Evolutionary conservation across 2,113 vertebrate species (phyloP).

Genomic region (Pogonocichla stellata): DNA sequence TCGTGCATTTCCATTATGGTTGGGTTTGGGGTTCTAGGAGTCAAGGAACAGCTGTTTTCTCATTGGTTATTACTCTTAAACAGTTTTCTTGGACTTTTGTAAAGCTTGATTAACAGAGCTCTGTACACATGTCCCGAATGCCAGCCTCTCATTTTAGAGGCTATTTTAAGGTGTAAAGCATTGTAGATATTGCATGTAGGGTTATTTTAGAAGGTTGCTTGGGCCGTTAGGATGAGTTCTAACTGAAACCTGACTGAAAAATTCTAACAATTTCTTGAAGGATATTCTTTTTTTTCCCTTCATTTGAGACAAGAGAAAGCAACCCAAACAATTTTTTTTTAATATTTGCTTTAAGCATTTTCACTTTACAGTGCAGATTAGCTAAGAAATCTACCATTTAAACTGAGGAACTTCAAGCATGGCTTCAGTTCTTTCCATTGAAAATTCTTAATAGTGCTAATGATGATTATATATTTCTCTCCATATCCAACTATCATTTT

Average conservation of each 20-base stretch:
- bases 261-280: neutral
- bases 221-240: neutral
- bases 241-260: neutral
- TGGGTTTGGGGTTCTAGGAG: neutral
- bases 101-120: neutral
- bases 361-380: neutral
- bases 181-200: neutral
- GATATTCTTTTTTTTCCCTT: neutral
- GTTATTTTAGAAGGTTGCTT: neutral
- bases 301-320: neutral
- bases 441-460: neutral
- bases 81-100: fast-evolving
- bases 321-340: neutral
- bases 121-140: neutral
- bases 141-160: neutral
- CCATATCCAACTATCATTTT: neutral
- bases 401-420: neutral
- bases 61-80: neutral
- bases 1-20: neutral
- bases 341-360: neutral
- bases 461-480: neutral
- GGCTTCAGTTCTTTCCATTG: neutral
- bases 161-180: neutral
- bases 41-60: neutral
- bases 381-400: neutral